Evolutionary conservation across 2,797 vertebrate species (phyloP), one percentile per base, ranked within the genome.

Genomic region (Ambastaia sidthimunki): DNA sequence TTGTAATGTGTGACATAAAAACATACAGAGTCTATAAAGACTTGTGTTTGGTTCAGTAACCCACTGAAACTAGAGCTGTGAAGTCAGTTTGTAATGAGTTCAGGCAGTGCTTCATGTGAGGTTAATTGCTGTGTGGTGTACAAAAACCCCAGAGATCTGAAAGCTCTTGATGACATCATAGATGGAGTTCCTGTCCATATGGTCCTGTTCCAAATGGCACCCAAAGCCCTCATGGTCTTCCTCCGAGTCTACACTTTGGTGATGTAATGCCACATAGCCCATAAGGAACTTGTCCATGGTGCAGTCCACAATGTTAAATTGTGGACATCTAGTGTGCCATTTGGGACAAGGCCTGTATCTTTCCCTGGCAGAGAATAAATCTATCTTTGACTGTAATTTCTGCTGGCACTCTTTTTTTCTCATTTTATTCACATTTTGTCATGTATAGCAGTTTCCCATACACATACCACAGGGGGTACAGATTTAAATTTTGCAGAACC

Each of bases 91-190:
- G 16, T 47, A 74, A 47, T 48, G 19, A 50, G n/a, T n/a, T n/a
- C n/a, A 37, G 7, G n/a, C 23, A 15, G 68, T 31, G 18, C n/a
- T 76, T 44, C 13, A 19, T 66, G 73, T 74, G 50, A 83, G 89
- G 88, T 50, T 91, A 91, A 93, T 92, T 93, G 91, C 90, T 89
- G 62, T 88, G 90, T 73, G 90, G 63, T 77, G 87, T 89, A 69
- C 63, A 83, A 71, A 84, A 77, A 80, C 88, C 59, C 28, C n/a
- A 57, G 86, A 81, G 89, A 77, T 47, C 85, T 71, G 16, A 80
- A 80, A 63, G 74, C 73, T 69, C 84, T 83, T 80, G 78, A 87
- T 88, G 69, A 85, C 76, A 71, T 88, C 76, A 87, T 16, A 28
- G 21, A 70, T 75, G 73, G 65, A 80, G 87, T 83, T 89, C 80